Evolutionary conservation across 2,113 vertebrate genomes (phyloP), one percentile per base, ranked within the genome.

Genomic region (Stigmatopora nigra): DNA sequence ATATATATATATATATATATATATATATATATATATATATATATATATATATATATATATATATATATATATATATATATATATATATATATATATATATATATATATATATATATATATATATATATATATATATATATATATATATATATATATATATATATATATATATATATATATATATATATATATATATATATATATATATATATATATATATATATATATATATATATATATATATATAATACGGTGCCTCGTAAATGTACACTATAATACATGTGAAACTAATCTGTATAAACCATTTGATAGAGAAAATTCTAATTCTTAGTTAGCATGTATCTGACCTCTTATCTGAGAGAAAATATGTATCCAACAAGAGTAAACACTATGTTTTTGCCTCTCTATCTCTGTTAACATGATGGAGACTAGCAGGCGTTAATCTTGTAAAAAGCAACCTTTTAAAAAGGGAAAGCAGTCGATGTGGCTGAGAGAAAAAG

Each of bases 361-460:
- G 46, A 67, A 58, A 61, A 82, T 85, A 89, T 82, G 72, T 76
- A 89, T 85, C 86, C 79, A 72, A 81, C 82, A 84, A 79, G 75
- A 66, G 79, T 76, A 88, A 90, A 85, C 79, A 81, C 76, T 75
- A 57, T 77, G 76, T 87, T 85, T 88, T 81, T 81, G 70, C 77
- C 82, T 57, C 11, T 74, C 81, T 89, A 89, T 89, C 89, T 87
- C 75, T 76, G 69, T 77, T 82, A 86, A 89, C 87, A 78, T 77
- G 79, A 87, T 67, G 81, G 83, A 63, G 80, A 88, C 83, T 82
- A 82, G 86, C 87, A 73, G 82, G 76, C 72, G 72, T 72, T 93
- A 92, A 92, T 93, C 90, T 93, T 89, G 87, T 88, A 90, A 92
- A 31, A 91, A 86, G 78, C 89, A 88, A 89, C 84, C 86, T 87